Evolutionary conservation across 1,140 invertebrate species (phyloP), one percentile per base, ranked within the genome.

Genomic region (Muscidifurax raptorellus): DNA sequence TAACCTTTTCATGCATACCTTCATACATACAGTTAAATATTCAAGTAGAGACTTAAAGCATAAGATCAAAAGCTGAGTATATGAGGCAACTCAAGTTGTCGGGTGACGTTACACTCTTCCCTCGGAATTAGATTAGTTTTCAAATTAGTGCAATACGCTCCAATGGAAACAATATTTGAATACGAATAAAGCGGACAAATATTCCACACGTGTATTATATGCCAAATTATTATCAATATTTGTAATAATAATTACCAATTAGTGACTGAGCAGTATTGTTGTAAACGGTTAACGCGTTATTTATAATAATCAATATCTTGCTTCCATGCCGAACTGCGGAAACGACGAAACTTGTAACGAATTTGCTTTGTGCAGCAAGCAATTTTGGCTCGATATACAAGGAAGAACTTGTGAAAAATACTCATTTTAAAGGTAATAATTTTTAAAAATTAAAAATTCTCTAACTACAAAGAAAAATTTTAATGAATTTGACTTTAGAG

Each of bases 191-290:
- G 25, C 27, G 71, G 72, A 64, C 79, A 9, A 69, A 86, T 88
- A 86, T 87, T 84, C 85, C 30, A 67, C 66, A 87, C 85, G 84
- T 89, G 85, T 88, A 89, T 85, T 88, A 89, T 88, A 90, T 88
- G 88, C 89, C 88, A 90, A 90, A 90, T 89, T 89, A 89, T 89
- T 89, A 91, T 89, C 75, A 79, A 89, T 91, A 90, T 87, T 89
- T 89, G 82, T 89, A 89, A 88, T 83, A 79, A 86, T 86, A 87
- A 90, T 88, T 84, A 86, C 83, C 86, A 88, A 87, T 90, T 89
- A 89, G 88, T 84, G 86, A 90, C 86, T 89, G 87, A 88, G 85
- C 89, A 89, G 88, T 89, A 89, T 87, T 90, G 85, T 88, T 88
- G 85, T 86, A 81, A 84, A 86, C 72, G 66, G 84, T 40, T 82